Base-by-base conservation (phyloP, 2,113 vertebrate species). In the Canis aureus region DNA sequence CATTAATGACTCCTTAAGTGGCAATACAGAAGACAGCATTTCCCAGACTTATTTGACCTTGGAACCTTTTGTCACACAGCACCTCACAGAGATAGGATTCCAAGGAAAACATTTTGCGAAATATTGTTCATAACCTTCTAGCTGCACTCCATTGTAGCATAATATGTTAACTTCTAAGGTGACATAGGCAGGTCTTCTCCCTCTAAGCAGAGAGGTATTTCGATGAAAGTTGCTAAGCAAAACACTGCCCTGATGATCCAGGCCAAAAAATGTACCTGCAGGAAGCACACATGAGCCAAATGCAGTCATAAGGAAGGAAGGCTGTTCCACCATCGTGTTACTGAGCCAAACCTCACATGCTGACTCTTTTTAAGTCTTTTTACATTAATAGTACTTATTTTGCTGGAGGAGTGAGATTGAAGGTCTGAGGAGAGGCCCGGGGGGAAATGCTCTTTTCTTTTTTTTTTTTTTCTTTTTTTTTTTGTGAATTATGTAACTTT, bases 351-450 rank as follows among this genome's bases (percentile, higher is more conserved):
- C 19, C 11, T 62, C 53, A 57, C 38, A 29, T 23, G 7, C 10
- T 16, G 23, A 11, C 23, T 43, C 29, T 13, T 80, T 71, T 81
- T 51, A 43, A 43, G 62, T 11, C 13, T 81, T 86, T 84, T 83
- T 23, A 60, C 20, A 78, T 89, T 73, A 86, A 53, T 59, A 81
- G 67, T n/a, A 79, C 32, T 59, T 88, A 83, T 83, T 97, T 95
- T 83, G n/a, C 43, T 86, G 8, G 7, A 76, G 19, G 43, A 74
- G 12, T 76, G n/a, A 89, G 66, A 89, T 32, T 69, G 20, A 73
- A 78, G 64, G 38, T 86, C 35, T 85, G 12, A 82, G 35, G 38
- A 93, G 67, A 94, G 69, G 57, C 16, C 35, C 29, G 32, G n/a
- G 59, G 82, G 12, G 94, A 88, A 86, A 80, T 87, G 38, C 2